Conservation (phyloP, 1,140 invertebrate species). For the Aricia agestis region DNA sequence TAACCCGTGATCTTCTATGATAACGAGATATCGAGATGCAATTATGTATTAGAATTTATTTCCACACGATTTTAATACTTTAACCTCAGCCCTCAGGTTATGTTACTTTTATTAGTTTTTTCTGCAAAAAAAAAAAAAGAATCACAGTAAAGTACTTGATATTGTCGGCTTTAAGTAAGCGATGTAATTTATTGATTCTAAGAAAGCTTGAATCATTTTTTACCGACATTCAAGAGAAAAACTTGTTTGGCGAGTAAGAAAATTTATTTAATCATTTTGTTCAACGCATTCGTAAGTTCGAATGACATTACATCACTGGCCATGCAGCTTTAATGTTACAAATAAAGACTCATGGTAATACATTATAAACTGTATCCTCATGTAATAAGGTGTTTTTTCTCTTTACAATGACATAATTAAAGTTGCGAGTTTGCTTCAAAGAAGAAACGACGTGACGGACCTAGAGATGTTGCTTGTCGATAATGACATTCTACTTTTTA, state of each 20-base stretch:
- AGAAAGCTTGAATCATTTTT: background rate
- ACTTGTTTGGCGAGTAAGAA: background rate
- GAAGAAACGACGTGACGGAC: conserved; percentile 28
- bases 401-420: background rate
- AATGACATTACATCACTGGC: background rate
- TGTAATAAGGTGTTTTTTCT: background rate
- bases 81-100: background rate
- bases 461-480: background rate
- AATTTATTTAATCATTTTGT: background rate
- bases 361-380: conserved; percentile 1
- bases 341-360: background rate
- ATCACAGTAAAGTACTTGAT: too few relatives aligned
- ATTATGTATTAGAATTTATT: conserved; percentile 9
- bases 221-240: background rate
- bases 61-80: conserved; percentile 5
- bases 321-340: background rate
- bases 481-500: background rate
- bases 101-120: too few relatives aligned
- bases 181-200: too few relatives aligned
- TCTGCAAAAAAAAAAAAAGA: too few relatives aligned
- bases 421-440: conserved; percentile 36
- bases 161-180: too few relatives aligned
- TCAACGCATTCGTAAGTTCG: background rate
- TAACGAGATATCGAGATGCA: conserved; percentile 5
- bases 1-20: conserved; percentile 15